phyloP scores from a whole-genome alignment of 2,113 vertebrate genomes.

The Guaruba guarouba region DNA sequence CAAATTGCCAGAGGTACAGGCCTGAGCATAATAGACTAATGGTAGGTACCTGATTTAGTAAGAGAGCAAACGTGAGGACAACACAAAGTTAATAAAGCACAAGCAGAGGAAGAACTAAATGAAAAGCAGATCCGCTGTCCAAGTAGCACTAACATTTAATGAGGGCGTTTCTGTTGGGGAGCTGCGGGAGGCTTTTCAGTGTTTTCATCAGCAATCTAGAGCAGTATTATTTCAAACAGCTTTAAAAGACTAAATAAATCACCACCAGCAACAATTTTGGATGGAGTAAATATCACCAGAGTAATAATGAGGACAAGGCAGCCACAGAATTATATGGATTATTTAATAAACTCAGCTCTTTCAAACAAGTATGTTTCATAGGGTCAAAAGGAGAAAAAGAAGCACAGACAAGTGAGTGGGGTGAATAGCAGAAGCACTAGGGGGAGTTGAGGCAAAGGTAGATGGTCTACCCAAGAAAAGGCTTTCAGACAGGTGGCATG shows the following conservation, averaged over 20 bases:
- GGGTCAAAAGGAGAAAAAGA: neutral
- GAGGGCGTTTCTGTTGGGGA: neutral
- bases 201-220: neutral
- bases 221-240: neutral
- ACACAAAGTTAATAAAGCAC: neutral
- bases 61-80: neutral
- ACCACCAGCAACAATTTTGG: neutral
- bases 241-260: neutral
- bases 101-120: constrained; percentile 3
- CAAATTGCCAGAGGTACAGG: neutral
- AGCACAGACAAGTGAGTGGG: no score
- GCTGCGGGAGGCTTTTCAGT: neutral
- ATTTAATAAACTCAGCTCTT: neutral
- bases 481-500: neutral
- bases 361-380: neutral
- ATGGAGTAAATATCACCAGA: neutral
- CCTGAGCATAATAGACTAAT: neutral
- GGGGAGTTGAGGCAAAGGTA: neutral
- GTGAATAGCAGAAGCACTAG: neutral
- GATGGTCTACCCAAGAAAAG: neutral
- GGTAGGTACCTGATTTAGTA: neutral
- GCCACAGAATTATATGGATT: neutral
- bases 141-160: neutral
- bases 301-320: neutral
- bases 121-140: constrained; percentile 1